These are phyloP conservation scores for Congeria kusceri DNA, from an alignment of 2,888 invertebrate species.

Conservation along the genomic window DNA sequence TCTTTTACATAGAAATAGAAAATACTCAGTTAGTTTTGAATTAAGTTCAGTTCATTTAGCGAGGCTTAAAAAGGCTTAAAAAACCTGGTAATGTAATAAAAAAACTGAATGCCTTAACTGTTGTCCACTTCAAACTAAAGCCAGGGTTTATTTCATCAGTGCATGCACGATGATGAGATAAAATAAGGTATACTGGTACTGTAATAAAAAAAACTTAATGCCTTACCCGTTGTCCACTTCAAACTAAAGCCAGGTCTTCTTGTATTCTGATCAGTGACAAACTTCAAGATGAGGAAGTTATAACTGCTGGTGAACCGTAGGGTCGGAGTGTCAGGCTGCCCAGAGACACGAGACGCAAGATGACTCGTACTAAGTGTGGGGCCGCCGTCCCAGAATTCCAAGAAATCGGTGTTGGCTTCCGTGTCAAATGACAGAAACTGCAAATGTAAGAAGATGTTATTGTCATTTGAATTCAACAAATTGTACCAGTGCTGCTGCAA, in stretches of 20 bases:
- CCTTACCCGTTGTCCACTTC: slow-evolving; percentile 69
- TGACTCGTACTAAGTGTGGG: slow-evolving; percentile 50
- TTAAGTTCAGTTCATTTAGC: no score
- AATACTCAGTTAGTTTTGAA: no score
- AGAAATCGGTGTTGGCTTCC: slow-evolving; percentile 66
- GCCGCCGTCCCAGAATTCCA: slow-evolving; percentile 73
- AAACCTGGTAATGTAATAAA: no score
- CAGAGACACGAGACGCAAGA: slow-evolving; percentile 63
- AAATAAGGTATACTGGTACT: no score
- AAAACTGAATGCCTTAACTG: slow-evolving; percentile 63
- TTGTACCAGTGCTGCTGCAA: no score
- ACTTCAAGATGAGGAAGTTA: slow-evolving; percentile 67
- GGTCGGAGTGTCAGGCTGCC: slow-evolving; percentile 30
- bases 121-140: slow-evolving; percentile 67
- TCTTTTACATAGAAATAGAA: no score
- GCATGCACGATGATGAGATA: no score
- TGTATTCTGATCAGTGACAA: slow-evolving; percentile 64
- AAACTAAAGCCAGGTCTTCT: slow-evolving; percentile 63
- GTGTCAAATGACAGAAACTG: slow-evolving; percentile 66
- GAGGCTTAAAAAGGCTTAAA: no score
- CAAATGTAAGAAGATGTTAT: no score
- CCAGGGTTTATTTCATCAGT: slow-evolving; percentile 59
- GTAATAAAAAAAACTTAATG: no score
- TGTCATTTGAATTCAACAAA: no score
- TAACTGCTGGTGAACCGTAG: slow-evolving; percentile 61